Conservation (phyloP, 2,888 invertebrate species). For the Falcaria lacertinaria region DNA sequence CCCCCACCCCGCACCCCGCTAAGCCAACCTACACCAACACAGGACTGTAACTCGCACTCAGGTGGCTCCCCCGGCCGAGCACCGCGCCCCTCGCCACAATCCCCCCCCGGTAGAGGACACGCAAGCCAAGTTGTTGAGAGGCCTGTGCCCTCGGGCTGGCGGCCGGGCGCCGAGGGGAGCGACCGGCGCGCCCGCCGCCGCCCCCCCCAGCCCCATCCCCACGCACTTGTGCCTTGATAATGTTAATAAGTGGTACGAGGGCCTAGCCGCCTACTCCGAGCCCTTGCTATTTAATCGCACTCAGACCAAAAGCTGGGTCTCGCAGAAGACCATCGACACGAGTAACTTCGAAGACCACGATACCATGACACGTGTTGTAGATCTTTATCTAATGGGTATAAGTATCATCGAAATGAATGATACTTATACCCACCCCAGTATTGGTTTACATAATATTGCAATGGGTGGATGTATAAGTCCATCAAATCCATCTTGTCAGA, state of each 20-base stretch:
- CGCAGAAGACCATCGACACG: neutral
- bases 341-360: neutral
- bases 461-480: slow-evolving; percentile 3
- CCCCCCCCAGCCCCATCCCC: slow-evolving; percentile 3
- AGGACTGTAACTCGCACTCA: slow-evolving; percentile 18
- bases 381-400: no score
- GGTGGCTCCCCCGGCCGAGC: slow-evolving; percentile 32
- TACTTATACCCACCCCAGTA: slow-evolving; percentile 7
- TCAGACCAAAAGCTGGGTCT: neutral
- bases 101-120: slow-evolving; percentile 6
- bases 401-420: neutral
- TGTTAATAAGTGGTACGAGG: slow-evolving; percentile 40
- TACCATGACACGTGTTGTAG: neutral
- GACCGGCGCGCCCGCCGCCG: slow-evolving; percentile 6
- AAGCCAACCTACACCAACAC: slow-evolving; percentile 9
- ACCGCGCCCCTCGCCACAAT: slow-evolving; percentile 8
- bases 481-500: no score
- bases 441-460: slow-evolving; percentile 10
- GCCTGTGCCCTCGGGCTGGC: slow-evolving; percentile 11
- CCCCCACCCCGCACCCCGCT: slow-evolving; percentile 14
- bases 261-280: slow-evolving; percentile 24
- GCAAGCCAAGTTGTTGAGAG: neutral
- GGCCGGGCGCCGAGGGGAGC: neutral
- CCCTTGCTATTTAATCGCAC: neutral
- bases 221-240: slow-evolving; percentile 9